Conservation (phyloP, 2,797 vertebrate species). For the Hylomyscus alleni region DNA sequence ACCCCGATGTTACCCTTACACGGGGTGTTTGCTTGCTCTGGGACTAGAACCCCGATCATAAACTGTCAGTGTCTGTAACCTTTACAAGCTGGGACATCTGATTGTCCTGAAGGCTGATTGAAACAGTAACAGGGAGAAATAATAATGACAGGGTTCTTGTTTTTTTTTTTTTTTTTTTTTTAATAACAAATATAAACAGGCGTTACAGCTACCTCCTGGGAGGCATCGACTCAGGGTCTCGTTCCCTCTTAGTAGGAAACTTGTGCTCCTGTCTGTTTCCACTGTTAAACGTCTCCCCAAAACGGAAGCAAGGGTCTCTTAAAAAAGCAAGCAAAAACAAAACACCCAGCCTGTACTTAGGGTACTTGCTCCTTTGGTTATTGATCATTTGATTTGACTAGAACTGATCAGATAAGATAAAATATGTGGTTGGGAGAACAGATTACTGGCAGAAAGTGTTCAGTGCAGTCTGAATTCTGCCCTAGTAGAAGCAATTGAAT, state of each 20-base stretch:
- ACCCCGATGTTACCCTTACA: too few relatives aligned
- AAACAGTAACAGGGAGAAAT: not conserved
- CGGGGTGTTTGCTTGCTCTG: not conserved
- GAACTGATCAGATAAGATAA: not conserved
- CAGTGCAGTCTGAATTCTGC: not conserved
- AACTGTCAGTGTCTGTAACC: not conserved
- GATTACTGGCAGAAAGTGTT: not conserved
- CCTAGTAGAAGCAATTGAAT: not conserved
- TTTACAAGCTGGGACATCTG: not conserved
- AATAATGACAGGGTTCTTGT: not conserved
- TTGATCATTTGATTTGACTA: conserved; percentile 27
- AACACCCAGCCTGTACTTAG: not conserved
- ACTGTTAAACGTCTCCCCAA: conserved; percentile 7
- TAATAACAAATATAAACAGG: not conserved
- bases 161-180: not conserved
- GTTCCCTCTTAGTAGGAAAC: not conserved
- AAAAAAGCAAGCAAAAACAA: not conserved
- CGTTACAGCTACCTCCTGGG: not conserved
- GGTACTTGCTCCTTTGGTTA: not conserved
- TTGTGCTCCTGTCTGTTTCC: not conserved
- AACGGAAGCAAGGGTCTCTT: not conserved
- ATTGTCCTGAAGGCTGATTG: not conserved
- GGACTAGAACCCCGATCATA: not conserved
- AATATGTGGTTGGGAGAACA: not conserved
- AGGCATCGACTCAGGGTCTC: not conserved